Percentiles rank a stretch among this genome's conserved stretches.
phyloP scores from a whole-genome alignment of 2,797 vertebrate genomes.

The Spinibarbus caldwelli region DNA sequence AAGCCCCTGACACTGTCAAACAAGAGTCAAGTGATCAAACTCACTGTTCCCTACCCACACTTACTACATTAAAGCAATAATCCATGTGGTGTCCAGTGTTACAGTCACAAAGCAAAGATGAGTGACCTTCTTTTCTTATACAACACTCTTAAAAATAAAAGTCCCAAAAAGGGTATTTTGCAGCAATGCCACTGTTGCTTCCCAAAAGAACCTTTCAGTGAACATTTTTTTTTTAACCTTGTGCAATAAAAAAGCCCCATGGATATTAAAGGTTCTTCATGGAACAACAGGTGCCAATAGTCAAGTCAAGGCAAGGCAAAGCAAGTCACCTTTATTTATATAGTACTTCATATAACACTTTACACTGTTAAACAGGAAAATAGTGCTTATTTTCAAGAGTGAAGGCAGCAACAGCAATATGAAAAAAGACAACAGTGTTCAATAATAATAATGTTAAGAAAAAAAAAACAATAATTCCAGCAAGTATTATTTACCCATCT shows the following conservation, averaged over 20 bases:
- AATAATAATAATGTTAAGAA: constrained; percentile 21
- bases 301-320: too few relatives aligned
- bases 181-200: too few relatives aligned
- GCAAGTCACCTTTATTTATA: too few relatives aligned
- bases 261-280: too few relatives aligned
- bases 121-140: neutral
- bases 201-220: too few relatives aligned
- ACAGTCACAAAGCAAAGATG: neutral
- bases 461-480: neutral
- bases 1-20: constrained; percentile 62
- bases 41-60: constrained; percentile 50
- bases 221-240: too few relatives aligned
- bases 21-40: constrained; percentile 48
- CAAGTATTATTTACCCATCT: neutral
- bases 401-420: neutral
- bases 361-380: too few relatives aligned
- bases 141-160: neutral
- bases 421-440: neutral
- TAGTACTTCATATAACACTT: too few relatives aligned
- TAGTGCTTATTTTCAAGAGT: neutral
- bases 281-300: too few relatives aligned
- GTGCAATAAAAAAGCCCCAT: too few relatives aligned
- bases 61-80: constrained; percentile 25
- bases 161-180: too few relatives aligned
- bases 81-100: neutral